Percentiles rank a stretch among this genome's conserved stretches.
These are phyloP conservation scores for Hylaeus volcanicus DNA, from an alignment of 1,140 invertebrate species.

Conservation along the genomic window DNA sequence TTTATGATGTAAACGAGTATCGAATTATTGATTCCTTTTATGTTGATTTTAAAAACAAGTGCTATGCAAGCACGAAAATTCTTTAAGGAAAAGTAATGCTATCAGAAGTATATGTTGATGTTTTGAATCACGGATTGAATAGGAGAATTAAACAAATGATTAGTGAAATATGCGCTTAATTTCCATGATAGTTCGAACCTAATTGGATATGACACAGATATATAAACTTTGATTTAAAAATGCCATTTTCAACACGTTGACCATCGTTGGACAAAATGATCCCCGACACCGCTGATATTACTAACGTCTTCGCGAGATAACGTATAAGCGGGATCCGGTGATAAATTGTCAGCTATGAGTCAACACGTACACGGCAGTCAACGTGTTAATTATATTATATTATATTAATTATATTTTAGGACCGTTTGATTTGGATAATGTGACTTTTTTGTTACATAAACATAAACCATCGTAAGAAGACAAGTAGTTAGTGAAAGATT, in stretches of 20 bases:
- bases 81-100: constrained; percentile 9
- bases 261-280: no score
- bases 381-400: constrained; percentile 15
- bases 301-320: no score
- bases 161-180: neutral
- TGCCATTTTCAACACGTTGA: constrained; percentile 1
- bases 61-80: neutral
- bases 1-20: constrained; percentile 26
- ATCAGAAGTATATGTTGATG: neutral
- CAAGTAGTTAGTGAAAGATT: constrained; percentile 27
- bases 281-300: no score
- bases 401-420: constrained; percentile 22
- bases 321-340: no score
- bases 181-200: constrained; percentile 21
- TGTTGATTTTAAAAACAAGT: neutral
- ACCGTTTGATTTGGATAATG: constrained; percentile 41
- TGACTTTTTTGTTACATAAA: constrained; percentile 6
- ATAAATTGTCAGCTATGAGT: no score
- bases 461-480: constrained; percentile 5
- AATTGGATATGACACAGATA: constrained; percentile 39
- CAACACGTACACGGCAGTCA: no score
- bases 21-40: constrained; percentile 17
- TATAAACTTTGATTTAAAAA: constrained; percentile 48
- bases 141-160: constrained; percentile 15
- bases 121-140: constrained; percentile 2